Base-by-base conservation (phyloP, 1,140 invertebrate species). In the Aphelinus atriplicis region DNA sequence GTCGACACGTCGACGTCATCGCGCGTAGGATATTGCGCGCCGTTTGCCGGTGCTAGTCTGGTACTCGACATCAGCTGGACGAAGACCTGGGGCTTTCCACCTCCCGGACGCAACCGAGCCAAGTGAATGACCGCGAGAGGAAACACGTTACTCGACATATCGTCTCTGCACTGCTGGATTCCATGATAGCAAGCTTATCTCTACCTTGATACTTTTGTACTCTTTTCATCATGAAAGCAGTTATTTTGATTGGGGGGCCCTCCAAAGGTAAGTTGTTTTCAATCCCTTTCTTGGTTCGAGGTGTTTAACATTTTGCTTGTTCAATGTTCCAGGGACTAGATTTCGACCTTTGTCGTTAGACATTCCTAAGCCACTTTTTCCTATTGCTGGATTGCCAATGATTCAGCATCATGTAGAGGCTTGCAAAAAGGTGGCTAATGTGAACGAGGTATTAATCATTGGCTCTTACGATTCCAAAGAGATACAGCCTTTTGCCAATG, bases 361-460 rank as follows among this genome's bases (percentile, higher is more conserved):
- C 83, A 92, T 96, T 55, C 98, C 98, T 3, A 99, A 99, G 84
- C 98, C 98, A 0, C 83, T 99, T 4, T 99, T 99, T 86, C 97
- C 97, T 3, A 93, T 99, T 26, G 98, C 97, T 75, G 98, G 98
- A 1, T 88, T 97, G 46, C 96, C 96, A 2, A 89, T 97, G 78
- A 96, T 99, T 77, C 96, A 99, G 81, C 98, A 99, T 88, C 96
- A 99, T 80, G 98, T 99, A 72, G 96, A 98, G 88, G 96, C 97
- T 76, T 98, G 96, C 85, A 90, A 91, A 3, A 91, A 95, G 80
- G 84, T 96, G 42, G 88, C 92, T 65, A 92, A 92, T 77, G 88
- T 99, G 62, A 93, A 93, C 81, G 98, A 99, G 89, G 95, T 99
- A 66, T 88, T 99, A 45, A 91, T 99, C 53, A 94, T 99, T 80